Conservation (phyloP, 2,888 invertebrate genomes). For the Eupeodes latifasciatus region DNA sequence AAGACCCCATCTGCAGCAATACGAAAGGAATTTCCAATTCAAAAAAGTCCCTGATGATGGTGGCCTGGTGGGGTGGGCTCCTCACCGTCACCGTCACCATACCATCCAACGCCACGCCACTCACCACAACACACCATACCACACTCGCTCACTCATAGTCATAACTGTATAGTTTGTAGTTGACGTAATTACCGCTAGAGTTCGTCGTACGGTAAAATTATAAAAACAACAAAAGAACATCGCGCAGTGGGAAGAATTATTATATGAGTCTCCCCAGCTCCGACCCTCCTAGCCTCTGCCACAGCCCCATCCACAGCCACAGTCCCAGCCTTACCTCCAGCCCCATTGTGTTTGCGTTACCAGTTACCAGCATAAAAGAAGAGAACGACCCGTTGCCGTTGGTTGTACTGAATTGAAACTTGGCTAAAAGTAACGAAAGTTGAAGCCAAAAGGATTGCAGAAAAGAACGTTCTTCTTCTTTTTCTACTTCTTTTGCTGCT, state of each 20-base stretch:
- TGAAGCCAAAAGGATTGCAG: conserved; percentile 35
- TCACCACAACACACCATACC: background rate
- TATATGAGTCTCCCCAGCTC: conserved; percentile 40
- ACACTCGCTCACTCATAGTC: conserved; percentile 79
- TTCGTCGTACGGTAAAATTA: conserved; percentile 83
- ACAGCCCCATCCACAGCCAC: conserved; percentile 15
- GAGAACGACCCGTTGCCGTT: background rate
- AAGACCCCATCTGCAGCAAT: conserved; percentile 36
- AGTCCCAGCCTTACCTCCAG: background rate
- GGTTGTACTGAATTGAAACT: conserved; percentile 9
- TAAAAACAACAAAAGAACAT: conserved; percentile 79
- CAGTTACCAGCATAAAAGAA: conserved; percentile 9
- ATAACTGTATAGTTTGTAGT: conserved; percentile 84
- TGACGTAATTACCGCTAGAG: conserved; percentile 84
- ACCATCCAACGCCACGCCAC: background rate
- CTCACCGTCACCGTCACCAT: background rate
- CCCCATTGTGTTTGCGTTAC: conserved; percentile 17
- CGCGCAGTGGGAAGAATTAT: conserved; percentile 36
- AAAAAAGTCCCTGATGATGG: conserved; percentile 39
- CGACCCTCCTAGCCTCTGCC: background rate
- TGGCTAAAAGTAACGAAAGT: conserved; percentile 63
- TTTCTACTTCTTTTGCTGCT: too few relatives aligned
- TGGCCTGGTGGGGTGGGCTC: conserved; percentile 23
- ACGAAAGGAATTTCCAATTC: conserved; percentile 70
- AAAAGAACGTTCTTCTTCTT: conserved; percentile 49